Evolutionary conservation across 1,140 invertebrate genomes (phyloP), one percentile per base, ranked within the genome.

Genomic region (Macrocentrus cingulum): DNA sequence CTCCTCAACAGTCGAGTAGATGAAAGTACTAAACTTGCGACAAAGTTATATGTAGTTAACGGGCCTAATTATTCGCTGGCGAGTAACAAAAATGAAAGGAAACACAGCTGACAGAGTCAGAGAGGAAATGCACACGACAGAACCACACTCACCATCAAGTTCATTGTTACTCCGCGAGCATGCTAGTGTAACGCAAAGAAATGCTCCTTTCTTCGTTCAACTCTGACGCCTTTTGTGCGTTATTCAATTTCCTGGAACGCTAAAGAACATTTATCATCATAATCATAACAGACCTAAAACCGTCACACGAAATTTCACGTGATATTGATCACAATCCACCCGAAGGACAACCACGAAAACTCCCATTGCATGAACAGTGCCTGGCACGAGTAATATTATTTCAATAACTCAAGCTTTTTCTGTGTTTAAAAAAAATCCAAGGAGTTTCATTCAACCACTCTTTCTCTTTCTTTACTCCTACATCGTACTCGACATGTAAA

Each of bases 111-210:
- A 54, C 23, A 56, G 48, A 50, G 55, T 60, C 48, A 32, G 53
- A 55, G 42, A 55, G 45, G 32, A 58, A 58, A 42, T 37, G 41
- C 9, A 44, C 9, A 44, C 45, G 6, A 6, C 11, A 9, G 15
- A 29, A n/a, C 32, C 9, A 15, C 45, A 56, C 23, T 36, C 48
- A 42, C 51, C n/a, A n/a, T n/a, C 60, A 61, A 61, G 60, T 61
- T 61, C 60, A 61, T 61, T 61, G 60, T 61, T 56, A 61, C 53
- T 52, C 29, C 32, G n/a, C n/a, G 44, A 46, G 53, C 54, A 57
- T 49, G 41, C 19, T 50, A 36, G 23, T 48, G 46, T 49, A 29
- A 23, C 46, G 22, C 9, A 9, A 41, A 36, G 19, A n/a, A 53
- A 25, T 16, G 18, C 22, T 23, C 16, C 20, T 52, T 61, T 36